Evolutionary conservation across 2,113 vertebrate genomes (phyloP).

Genomic region (Maccullochella peelii): DNA sequence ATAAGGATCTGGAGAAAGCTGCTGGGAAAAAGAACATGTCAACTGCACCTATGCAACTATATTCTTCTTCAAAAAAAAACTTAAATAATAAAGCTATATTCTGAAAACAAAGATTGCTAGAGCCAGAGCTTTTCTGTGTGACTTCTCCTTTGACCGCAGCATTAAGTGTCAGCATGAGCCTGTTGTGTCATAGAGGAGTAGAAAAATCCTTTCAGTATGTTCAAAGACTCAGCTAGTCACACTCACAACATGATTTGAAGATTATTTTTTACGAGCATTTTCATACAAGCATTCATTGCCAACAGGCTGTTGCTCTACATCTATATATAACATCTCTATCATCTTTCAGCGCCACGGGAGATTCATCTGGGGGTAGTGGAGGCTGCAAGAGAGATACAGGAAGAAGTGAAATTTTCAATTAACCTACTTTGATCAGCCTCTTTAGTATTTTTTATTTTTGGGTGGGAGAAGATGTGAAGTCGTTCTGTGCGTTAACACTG

Average conservation of each 20-base stretch:
- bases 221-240: conserved; percentile 67
- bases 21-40: not conserved
- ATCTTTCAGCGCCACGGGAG: conserved; percentile 51
- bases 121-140: not conserved
- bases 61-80: not conserved
- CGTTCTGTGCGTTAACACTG: conserved; percentile 33
- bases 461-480: conserved; percentile 39
- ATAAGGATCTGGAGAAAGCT: not conserved
- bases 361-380: conserved; percentile 45
- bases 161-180: conserved; percentile 19
- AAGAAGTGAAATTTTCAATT: conserved; percentile 72
- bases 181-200: conserved; percentile 28
- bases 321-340: conserved; percentile 69
- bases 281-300: conserved; percentile 46
- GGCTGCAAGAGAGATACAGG: conserved; percentile 14
- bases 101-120: not conserved
- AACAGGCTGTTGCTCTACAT: conserved; percentile 65
- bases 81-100: not conserved
- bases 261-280: conserved; percentile 59
- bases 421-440: conserved; percentile 70
- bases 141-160: not conserved
- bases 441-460: conserved; percentile 46
- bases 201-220: conserved; percentile 28
- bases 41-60: not conserved
- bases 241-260: conserved; percentile 67